A percentile compares a stretch with the other conserved stretches of the same genome.
These are phyloP conservation scores for Penaeus chinensis DNA, from an alignment of 1,140 invertebrate species.

Conservation along the genomic window DNA sequence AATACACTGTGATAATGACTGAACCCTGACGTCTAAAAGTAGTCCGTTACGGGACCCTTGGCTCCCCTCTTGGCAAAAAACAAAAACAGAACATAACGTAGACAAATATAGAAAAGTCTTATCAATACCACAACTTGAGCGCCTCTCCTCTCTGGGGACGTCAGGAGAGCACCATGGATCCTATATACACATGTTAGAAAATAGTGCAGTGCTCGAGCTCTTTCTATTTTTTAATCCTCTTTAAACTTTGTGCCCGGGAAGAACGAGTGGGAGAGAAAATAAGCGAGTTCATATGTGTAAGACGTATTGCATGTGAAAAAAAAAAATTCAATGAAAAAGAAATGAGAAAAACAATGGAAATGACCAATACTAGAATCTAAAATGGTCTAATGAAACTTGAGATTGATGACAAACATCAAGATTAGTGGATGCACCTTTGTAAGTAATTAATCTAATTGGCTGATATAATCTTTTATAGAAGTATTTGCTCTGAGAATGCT, in stretches of 20 bases:
- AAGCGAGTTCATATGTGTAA: too few species aligned
- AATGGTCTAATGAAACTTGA: neutral
- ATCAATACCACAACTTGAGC: slow-evolving; percentile 31
- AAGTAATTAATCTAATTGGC: neutral
- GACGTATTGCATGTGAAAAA: too few species aligned
- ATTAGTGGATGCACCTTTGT: slow-evolving; percentile 42
- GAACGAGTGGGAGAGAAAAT: slow-evolving; percentile 21
- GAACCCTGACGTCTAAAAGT: slow-evolving; percentile 2
- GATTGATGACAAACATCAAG: slow-evolving; percentile 25
- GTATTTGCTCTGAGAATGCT: too few species aligned
- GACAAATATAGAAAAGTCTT: neutral
- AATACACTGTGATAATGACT: slow-evolving; percentile 37
- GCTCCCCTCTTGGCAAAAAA: neutral
- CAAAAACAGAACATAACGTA: neutral
- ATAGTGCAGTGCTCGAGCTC: slow-evolving; percentile 41
- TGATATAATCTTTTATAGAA: neutral
- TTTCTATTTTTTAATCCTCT: neutral
- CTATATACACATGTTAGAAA: slow-evolving; percentile 36
- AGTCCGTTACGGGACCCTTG: neutral
- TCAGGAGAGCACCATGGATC: slow-evolving; percentile 34
- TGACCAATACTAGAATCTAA: slow-evolving; percentile 33
- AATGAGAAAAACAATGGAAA: neutral
- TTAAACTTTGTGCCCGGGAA: slow-evolving; percentile 31
- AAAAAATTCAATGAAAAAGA: too few species aligned
- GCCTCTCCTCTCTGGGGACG: neutral